phyloP scores from a whole-genome alignment of 2,888 invertebrate species.

The Callyntrura sp. region DNA sequence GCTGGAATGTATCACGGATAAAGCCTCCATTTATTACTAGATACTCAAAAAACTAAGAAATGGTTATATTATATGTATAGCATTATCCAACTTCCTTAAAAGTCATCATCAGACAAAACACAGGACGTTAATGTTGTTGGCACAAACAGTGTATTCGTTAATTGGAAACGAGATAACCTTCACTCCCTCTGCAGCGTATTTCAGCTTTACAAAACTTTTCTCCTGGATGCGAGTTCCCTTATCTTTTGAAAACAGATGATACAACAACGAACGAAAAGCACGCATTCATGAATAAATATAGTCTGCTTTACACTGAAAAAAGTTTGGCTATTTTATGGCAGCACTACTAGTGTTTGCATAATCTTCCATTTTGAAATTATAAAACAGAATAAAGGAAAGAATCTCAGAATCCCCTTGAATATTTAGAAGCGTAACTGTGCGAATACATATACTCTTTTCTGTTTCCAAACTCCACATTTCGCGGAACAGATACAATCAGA shows the following conservation, averaged over 20 bases:
- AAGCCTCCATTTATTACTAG: slow-evolving; percentile 46
- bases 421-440: too few species aligned
- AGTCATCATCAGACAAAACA: slow-evolving; percentile 16
- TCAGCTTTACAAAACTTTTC: slow-evolving; percentile 29
- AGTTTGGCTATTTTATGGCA: slow-evolving; percentile 4
- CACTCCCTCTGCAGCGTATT: slow-evolving; percentile 42
- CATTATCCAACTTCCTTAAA: slow-evolving; percentile 49
- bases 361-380: not conserved
- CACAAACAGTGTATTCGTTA: slow-evolving; percentile 60
- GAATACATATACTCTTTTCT: not conserved
- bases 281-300: slow-evolving; percentile 30
- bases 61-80: not conserved
- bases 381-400: not conserved
- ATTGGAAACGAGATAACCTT: slow-evolving; percentile 71
- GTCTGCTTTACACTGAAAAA: slow-evolving; percentile 3
- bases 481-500: not conserved
- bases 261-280: not conserved
- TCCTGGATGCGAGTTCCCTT: slow-evolving; percentile 42
- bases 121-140: slow-evolving; percentile 19
- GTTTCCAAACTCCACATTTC: not conserved
- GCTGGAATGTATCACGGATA: slow-evolving; percentile 66
- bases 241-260: slow-evolving; percentile 54
- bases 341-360: not conserved
- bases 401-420: slow-evolving; percentile 30
- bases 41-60: slow-evolving; percentile 55